phyloP scores from a whole-genome alignment of 2,888 invertebrate species.

The Gryllus longicercus region DNA sequence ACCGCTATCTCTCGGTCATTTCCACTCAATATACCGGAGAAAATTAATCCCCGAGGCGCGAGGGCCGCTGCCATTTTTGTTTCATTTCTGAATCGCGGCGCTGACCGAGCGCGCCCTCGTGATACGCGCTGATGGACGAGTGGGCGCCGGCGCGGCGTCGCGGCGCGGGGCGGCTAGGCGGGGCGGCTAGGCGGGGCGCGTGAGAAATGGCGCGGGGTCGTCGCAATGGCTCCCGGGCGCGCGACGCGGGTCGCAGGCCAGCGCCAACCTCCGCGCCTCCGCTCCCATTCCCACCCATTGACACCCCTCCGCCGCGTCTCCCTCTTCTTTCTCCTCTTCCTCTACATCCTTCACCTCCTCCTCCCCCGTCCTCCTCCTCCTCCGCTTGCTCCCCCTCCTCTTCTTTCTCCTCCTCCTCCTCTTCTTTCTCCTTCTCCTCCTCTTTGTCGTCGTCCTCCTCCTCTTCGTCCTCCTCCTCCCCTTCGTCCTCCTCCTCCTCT shows the following conservation, averaged over 20 bases:
- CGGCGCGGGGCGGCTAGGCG: not conserved
- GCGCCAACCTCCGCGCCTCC: no score
- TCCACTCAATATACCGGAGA: constrained; percentile 6
- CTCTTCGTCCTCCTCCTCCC: fast-evolving
- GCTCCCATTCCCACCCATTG: no score
- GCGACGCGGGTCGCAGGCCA: no score
- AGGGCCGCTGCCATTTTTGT: not conserved
- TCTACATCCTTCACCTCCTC: no score
- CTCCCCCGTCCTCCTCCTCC: no score
- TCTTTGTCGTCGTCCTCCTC: no score
- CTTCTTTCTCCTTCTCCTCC: no score
- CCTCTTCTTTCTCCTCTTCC: no score
- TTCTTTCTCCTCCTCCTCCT: no score
- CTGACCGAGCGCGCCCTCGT: not conserved
- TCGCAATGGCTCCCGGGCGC: not conserved
- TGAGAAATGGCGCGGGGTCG: not conserved
- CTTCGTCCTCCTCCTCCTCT: no score
- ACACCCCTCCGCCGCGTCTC: no score
- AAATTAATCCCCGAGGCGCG: not conserved
- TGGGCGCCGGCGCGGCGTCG: not conserved
- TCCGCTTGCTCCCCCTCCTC: no score
- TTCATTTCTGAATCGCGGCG: not conserved
- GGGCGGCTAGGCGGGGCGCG: not conserved
- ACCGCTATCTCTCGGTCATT: not conserved
- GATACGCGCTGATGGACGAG: constrained; percentile 7